phyloP scores from a whole-genome alignment of 2,113 vertebrate species.

The Grus americana region DNA sequence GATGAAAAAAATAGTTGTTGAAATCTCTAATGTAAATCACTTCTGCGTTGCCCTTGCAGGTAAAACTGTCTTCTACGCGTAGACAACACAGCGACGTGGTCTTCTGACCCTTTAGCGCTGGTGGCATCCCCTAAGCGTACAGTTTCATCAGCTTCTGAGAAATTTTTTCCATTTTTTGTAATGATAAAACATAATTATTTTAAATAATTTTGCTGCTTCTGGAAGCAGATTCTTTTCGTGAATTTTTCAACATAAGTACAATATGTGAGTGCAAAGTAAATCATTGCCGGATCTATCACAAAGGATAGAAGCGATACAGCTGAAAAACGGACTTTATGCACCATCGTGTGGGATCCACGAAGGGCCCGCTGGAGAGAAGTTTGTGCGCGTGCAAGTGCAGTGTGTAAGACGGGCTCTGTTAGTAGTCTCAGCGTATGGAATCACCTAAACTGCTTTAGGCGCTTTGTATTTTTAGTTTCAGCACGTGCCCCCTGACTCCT shows the following conservation, averaged over 20 bases:
- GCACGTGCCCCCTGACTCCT: neutral
- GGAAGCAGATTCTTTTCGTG: neutral
- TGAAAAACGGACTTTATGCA: neutral
- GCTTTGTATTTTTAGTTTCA: neutral
- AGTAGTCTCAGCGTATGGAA: neutral
- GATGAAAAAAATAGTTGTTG: neutral
- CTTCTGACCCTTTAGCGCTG: neutral
- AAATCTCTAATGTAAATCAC: neutral
- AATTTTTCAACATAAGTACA: neutral
- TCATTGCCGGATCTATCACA: fast-evolving
- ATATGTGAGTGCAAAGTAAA: neutral
- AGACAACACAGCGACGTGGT: fast-evolving
- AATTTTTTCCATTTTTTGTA: neutral
- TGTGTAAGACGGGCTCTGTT: neutral
- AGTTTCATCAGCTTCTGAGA: neutral
- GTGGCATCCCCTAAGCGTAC: neutral
- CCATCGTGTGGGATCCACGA: fast-evolving
- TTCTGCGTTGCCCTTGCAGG: neutral
- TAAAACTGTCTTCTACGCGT: neutral
- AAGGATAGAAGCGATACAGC: neutral
- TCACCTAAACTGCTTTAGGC: neutral
- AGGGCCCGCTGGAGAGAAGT: neutral
- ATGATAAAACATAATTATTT: neutral
- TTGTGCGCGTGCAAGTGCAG: neutral
- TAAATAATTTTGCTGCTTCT: neutral